Evolutionary conservation across 2,797 vertebrate genomes (phyloP).

Genomic region (Prionace glauca): DNA sequence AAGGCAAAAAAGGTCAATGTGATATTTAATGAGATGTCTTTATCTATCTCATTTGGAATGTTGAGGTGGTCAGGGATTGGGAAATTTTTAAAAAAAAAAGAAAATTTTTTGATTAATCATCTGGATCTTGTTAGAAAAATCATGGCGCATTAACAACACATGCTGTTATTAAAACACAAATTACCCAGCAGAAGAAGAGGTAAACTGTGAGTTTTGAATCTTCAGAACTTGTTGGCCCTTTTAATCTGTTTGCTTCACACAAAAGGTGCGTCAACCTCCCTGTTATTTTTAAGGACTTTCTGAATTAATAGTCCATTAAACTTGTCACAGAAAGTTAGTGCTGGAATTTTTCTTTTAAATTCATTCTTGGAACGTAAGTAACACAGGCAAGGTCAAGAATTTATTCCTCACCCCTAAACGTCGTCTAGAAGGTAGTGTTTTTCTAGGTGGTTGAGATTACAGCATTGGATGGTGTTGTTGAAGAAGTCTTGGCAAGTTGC

Average conservation of each 20-base stretch:
- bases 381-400: neutral
- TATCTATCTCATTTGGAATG: neutral
- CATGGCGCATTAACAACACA: neutral
- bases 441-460: neutral
- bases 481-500: neutral
- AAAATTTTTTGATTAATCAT: neutral
- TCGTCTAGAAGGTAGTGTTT: neutral
- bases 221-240: neutral
- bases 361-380: neutral
- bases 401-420: neutral
- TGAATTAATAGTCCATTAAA: neutral
- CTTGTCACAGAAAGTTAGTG: neutral
- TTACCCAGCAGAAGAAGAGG: no score
- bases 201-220: neutral
- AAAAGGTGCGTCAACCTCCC: neutral
- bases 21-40: neutral
- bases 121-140: neutral
- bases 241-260: neutral
- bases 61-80: neutral
- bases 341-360: neutral
- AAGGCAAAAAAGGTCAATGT: neutral
- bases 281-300: neutral
- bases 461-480: neutral
- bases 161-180: neutral
- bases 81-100: neutral